Percentiles rank a stretch among this genome's conserved stretches.
phyloP scores from a whole-genome alignment of 92 coral and sea anemone genomes.

The Porites lobata region DNA sequence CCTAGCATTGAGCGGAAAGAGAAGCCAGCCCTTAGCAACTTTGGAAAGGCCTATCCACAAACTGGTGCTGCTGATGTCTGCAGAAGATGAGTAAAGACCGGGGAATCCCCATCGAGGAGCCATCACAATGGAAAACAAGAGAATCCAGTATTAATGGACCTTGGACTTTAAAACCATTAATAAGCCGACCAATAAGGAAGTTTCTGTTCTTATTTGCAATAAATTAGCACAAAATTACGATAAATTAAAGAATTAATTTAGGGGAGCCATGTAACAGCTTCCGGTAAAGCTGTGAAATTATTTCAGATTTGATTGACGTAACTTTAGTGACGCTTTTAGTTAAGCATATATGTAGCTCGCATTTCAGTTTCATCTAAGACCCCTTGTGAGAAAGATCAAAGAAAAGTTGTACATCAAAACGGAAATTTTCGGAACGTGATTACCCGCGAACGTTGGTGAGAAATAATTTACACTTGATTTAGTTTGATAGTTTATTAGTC shows the following conservation, averaged over 20 bases:
- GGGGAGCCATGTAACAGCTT: slow-evolving; percentile 60
- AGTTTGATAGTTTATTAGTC: no score
- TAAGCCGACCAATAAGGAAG: slow-evolving; percentile 15
- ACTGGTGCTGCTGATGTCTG: slow-evolving; percentile 26
- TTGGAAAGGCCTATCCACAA: slow-evolving; percentile 39
- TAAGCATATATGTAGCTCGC: no score
- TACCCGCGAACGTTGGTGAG: no score
- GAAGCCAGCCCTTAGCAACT: slow-evolving; percentile 1
- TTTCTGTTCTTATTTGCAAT: slow-evolving; percentile 6
- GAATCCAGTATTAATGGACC: slow-evolving; percentile 2
- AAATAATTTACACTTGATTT: no score
- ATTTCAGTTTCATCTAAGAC: no score
- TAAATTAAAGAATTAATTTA: slow-evolving; percentile 36
- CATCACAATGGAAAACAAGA: slow-evolving; percentile 7
- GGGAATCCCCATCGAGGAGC: slow-evolving; percentile 58
- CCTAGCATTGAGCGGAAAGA: slow-evolving; percentile 25
- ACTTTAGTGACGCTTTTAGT: no score
- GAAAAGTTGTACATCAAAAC: no score
- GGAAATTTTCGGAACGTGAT: no score
- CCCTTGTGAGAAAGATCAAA: no score
- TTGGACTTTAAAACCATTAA: neutral
- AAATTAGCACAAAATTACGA: neutral
- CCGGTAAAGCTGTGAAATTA: neutral
- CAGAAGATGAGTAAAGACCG: slow-evolving; percentile 36
- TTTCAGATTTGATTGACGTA: no score